Evolutionary conservation across 2,113 vertebrate species (phyloP).

Genomic region (Nettapus auritus): DNA sequence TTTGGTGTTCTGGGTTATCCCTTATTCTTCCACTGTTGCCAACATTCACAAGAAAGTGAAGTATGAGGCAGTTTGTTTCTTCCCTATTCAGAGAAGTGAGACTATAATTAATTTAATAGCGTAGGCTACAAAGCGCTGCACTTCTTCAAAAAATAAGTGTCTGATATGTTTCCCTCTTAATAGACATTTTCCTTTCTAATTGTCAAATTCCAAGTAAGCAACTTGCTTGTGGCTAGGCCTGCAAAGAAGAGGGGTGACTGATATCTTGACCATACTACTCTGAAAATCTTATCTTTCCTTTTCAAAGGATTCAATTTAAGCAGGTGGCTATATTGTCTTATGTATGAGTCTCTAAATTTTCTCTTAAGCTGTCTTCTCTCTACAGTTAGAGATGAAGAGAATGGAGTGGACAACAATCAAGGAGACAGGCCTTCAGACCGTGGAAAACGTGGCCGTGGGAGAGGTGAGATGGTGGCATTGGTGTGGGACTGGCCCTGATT

Average conservation of each 20-base stretch:
- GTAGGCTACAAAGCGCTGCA: not conserved
- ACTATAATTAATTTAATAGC: not conserved
- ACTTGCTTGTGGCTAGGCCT: not conserved
- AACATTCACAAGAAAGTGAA: rapidly evolving
- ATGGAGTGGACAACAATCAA: conserved; percentile 87
- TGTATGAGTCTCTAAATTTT: not conserved
- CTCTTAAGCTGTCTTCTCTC: conserved; percentile 27
- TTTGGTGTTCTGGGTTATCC: not conserved
- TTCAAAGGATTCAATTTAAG: not conserved
- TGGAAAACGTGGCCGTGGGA: conserved; percentile 87
- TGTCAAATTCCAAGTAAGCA: not conserved
- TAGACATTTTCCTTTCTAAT: not conserved
- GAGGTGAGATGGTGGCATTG: conserved; percentile 80
- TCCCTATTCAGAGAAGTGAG: not conserved
- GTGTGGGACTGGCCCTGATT: not conserved
- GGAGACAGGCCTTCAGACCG: conserved; percentile 88
- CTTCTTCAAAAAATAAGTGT: not conserved
- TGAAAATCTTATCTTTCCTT: not conserved
- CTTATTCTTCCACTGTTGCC: not conserved
- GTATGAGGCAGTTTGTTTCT: not conserved
- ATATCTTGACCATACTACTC: not conserved
- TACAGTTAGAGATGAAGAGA: conserved; percentile 90
- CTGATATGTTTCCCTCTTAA: not conserved
- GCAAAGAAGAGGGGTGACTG: not conserved
- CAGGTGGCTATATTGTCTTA: not conserved